A percentile compares a stretch with the other conserved stretches of the same genome.
Conservation (phyloP, 2,888 invertebrate species). For the Steinernema scapterisci region DNA sequence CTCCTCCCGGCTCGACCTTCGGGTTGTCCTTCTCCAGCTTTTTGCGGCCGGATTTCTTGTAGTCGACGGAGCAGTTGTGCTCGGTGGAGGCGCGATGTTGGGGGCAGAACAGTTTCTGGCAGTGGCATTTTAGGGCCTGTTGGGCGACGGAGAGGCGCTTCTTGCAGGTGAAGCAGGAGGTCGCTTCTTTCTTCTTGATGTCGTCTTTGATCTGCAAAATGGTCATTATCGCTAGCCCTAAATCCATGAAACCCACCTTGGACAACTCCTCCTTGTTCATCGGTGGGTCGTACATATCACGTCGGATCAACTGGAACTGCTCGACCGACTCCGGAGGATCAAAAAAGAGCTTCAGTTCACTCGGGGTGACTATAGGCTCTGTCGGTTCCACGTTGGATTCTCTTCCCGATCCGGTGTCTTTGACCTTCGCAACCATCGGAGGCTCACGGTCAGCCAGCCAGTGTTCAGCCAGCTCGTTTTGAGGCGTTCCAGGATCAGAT, state of each 20-base stretch:
- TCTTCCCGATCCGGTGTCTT: background rate
- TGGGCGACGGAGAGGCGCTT: constrained; percentile 47
- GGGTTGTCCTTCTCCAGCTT: constrained; percentile 49
- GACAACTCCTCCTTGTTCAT: constrained; percentile 42
- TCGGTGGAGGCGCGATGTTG: constrained; percentile 47
- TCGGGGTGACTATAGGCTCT: constrained; percentile 43
- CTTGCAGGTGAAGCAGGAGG: constrained; percentile 40
- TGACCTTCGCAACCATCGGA: background rate
- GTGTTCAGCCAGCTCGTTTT: background rate
- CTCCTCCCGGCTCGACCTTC: constrained; percentile 41
- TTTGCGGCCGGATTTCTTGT: constrained; percentile 50
- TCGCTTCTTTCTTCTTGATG: background rate
- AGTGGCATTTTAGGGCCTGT: constrained; percentile 51
- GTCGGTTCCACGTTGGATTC: constrained; percentile 22
- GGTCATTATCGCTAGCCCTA: background rate
- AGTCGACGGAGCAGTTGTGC: constrained; percentile 53
- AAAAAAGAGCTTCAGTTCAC: constrained; percentile 52
- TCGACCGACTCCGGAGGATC: constrained; percentile 49
- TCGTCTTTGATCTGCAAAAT: constrained; percentile 34
- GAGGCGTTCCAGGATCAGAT: constrained; percentile 40
- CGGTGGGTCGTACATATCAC: constrained; percentile 49
- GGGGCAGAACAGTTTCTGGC: constrained; percentile 47
- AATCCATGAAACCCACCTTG: constrained; percentile 25
- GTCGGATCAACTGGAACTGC: constrained; percentile 42
- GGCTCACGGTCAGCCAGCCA: background rate